Base-by-base conservation (phyloP, 2,888 invertebrate species). In the Galerucella calmariensis region DNA sequence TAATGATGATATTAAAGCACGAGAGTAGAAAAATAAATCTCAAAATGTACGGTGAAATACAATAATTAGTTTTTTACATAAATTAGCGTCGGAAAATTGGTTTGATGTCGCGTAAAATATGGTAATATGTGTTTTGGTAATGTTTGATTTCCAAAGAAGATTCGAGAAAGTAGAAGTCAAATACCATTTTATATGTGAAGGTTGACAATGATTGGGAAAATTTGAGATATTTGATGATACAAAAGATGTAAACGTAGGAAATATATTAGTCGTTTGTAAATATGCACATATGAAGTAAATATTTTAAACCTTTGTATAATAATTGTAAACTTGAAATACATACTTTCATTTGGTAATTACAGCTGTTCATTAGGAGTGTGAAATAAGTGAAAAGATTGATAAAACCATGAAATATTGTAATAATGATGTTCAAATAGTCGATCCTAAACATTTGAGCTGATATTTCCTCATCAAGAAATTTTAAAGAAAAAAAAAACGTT, bases 81-180 rank as follows among this genome's bases (percentile, higher is more conserved):
- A 6, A 5, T 35, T 35, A 35, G 6, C 6, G 35, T 35, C 35
- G 35, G 35, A 35, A 35, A 35, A 35, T 35, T 35, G 1, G 35
- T 35, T 48, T 20, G 51, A 46, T 56, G 35, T 53, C 63, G 16
- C 44, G 8, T 27, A 70, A 65, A 70, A 70, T 70, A 70, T 46
- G 63, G 65, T 70, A 70, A n/a, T 56, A 70, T 70, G 27, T 65
- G 62, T 63, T 56, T 56, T 62, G 53, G n/a, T 59, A 12, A 63
- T 70, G n/a, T 20, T 70, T 41, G 53, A 27, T 48, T 44, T 27
- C 41, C n/a, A 20, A 41, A 16, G 56, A 56, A 56, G 9, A 56
- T 56, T 56, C 9, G 16, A 41, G 14, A 9, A 62, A 62, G 62
- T 27, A 62, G 63, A 63, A 35, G 10, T 2, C 6, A 20, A 9